Percentiles rank a stretch among this genome's conserved stretches.
Evolutionary conservation across 2,888 invertebrate genomes (phyloP).

Genomic region (Oxyteleia sp.): DNA sequence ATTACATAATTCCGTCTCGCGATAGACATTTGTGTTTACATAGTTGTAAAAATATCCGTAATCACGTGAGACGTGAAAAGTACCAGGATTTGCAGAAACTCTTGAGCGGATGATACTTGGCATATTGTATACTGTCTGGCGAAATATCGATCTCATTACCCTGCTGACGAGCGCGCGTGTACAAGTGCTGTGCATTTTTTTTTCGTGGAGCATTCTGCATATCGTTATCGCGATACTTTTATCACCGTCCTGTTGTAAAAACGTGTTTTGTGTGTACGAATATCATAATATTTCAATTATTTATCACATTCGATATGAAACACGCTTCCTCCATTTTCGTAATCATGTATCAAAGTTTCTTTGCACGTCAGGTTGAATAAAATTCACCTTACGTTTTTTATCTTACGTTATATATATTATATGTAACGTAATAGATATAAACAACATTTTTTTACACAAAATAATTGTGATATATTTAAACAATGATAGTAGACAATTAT

Average conservation of each 20-base stretch:
- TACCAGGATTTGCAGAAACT: slow-evolving; percentile 37
- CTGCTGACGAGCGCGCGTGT: slow-evolving; percentile 35
- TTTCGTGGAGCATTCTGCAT: slow-evolving; percentile 26
- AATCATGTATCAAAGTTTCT: too few relatives aligned
- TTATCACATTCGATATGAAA: slow-evolving; percentile 31
- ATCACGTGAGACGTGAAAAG: slow-evolving; percentile 27
- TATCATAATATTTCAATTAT: slow-evolving; percentile 48
- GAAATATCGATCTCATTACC: slow-evolving; percentile 79
- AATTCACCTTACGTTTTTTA: too few relatives aligned
- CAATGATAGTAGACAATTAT: too few relatives aligned
- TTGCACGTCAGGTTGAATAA: too few relatives aligned
- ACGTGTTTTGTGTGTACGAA: slow-evolving; percentile 31
- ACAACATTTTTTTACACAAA: too few relatives aligned
- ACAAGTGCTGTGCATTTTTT: slow-evolving; percentile 50
- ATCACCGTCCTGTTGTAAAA: slow-evolving; percentile 27
- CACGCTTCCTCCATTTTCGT: slow-evolving; percentile 44
- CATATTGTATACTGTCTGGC: slow-evolving; percentile 71
- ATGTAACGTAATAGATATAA: too few relatives aligned
- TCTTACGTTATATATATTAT: too few relatives aligned
- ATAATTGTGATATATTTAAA: too few relatives aligned
- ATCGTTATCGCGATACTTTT: slow-evolving; percentile 40
- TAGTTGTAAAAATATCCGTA: slow-evolving; percentile 1
- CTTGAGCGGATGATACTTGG: slow-evolving; percentile 33
- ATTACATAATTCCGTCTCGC: too few relatives aligned
- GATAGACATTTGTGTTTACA: too few relatives aligned